Evolutionary conservation across 2,113 vertebrate genomes (phyloP).

Genomic region (Neopipo cinnamomea): DNA sequence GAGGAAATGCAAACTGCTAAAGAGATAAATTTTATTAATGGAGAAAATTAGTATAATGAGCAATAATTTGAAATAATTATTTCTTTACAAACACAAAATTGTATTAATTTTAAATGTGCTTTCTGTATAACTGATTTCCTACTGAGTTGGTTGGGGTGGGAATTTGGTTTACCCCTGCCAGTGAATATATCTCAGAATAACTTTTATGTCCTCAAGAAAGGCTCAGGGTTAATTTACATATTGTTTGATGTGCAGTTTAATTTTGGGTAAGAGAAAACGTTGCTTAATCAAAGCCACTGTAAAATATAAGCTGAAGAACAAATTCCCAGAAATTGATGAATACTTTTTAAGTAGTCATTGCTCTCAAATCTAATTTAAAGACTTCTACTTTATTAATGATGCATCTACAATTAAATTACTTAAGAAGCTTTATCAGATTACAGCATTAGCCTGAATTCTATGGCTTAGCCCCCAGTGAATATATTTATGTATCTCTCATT

Average conservation of each 20-base stretch:
- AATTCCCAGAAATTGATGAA: slow-evolving; percentile 35
- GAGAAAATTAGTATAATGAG: slow-evolving; percentile 72
- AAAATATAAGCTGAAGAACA: slow-evolving; percentile 46
- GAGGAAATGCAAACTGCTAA: slow-evolving; percentile 69
- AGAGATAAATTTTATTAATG: slow-evolving; percentile 71
- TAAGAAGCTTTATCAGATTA: slow-evolving; percentile 56
- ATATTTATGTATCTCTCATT: slow-evolving; percentile 24
- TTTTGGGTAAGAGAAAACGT: slow-evolving; percentile 64
- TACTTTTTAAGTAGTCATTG: neutral
- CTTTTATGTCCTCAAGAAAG: slow-evolving; percentile 74
- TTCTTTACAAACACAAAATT: slow-evolving; percentile 75
- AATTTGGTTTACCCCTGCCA: slow-evolving; percentile 67
- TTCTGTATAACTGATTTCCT: slow-evolving; percentile 70
- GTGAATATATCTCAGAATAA: slow-evolving; percentile 74
- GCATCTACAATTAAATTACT: slow-evolving; percentile 65
- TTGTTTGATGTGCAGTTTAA: slow-evolving; percentile 76
- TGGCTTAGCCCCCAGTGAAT: slow-evolving; percentile 36
- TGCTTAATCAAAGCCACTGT: slow-evolving; percentile 70
- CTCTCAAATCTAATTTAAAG: slow-evolving; percentile 23
- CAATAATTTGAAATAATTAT: slow-evolving; percentile 79
- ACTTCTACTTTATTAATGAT: slow-evolving; percentile 37
- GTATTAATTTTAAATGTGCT: slow-evolving; percentile 75
- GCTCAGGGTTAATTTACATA: slow-evolving; percentile 78
- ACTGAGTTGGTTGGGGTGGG: slow-evolving; percentile 61
- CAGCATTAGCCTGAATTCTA: slow-evolving; percentile 30